Evolutionary conservation across 2,888 invertebrate genomes (phyloP).

Genomic region (Leptodirus hochenwartii): DNA sequence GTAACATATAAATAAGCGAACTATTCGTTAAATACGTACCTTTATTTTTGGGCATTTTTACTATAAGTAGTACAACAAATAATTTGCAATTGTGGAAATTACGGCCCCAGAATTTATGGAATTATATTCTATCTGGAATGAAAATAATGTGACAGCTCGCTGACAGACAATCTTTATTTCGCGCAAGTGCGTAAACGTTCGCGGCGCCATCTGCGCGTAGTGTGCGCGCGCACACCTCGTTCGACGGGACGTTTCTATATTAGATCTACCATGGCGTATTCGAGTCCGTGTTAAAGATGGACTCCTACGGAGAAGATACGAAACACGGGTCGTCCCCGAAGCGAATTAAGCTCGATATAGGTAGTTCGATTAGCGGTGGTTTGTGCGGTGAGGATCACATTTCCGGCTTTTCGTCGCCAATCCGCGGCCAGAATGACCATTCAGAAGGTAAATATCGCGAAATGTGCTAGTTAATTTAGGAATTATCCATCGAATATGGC

Average conservation of each 20-base stretch:
- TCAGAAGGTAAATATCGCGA: conserved; percentile 27
- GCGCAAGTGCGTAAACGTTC: no score
- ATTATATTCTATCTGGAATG: no score
- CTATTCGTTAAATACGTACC: conserved; percentile 25
- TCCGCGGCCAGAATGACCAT: conserved; percentile 21
- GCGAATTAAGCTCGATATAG: conserved; percentile 25
- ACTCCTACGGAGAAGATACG: conserved; percentile 26
- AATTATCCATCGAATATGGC: conserved; percentile 26
- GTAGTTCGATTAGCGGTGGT: conserved; percentile 22
- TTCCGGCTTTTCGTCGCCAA: conserved; percentile 23
- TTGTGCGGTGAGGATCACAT: conserved; percentile 23
- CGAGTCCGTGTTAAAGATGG: conserved; percentile 31
- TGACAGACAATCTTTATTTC: no score
- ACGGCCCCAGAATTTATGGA: no score
- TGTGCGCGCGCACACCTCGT: no score
- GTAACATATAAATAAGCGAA: no score
- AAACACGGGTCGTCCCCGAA: conserved; percentile 28
- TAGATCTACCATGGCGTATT: not conserved
- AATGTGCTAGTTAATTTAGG: conserved; percentile 28
- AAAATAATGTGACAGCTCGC: no score
- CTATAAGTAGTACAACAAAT: no score
- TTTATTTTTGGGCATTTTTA: conserved; percentile 42
- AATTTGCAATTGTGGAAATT: no score
- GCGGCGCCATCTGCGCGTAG: no score
- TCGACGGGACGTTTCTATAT: not conserved